Conservation (phyloP, 2,797 vertebrate genomes). For the Pelodytes ibericus region DNA sequence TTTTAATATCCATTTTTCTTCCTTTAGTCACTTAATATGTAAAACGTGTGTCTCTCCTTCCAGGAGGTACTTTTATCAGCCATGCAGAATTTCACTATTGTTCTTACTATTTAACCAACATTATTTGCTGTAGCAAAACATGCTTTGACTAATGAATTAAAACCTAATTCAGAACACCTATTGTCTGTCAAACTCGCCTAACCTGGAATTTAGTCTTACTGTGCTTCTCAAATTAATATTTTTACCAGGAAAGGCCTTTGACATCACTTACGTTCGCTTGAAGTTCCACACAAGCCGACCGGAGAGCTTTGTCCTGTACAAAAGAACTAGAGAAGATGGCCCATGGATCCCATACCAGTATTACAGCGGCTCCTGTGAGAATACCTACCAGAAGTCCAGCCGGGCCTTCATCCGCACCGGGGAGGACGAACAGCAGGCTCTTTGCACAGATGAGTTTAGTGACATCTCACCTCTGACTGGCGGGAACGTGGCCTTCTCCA, state of each 20-base stretch:
- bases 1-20: conserved; percentile 61
- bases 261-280: conserved; percentile 94
- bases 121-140: no score
- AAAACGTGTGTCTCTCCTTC: not conserved
- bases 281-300: conserved; percentile 98
- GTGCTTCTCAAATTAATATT: no score
- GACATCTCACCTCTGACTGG: conserved; percentile 96
- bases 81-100: no score
- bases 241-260: conserved; percentile 88
- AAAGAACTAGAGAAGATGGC: conserved; percentile 80
- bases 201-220: no score
- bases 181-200: no score
- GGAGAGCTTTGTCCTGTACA: conserved; percentile 95
- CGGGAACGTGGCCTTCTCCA: conserved; percentile 96
- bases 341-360: conserved; percentile 94
- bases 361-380: conserved; percentile 96
- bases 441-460: conserved; percentile 96
- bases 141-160: no score
- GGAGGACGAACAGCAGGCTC: conserved; percentile 90
- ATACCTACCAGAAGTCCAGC: conserved; percentile 84
- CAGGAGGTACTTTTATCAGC: no score
- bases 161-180: no score
- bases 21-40: conserved; percentile 22
- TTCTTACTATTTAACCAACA: no score
- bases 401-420: conserved; percentile 90